Base-by-base conservation (phyloP, 2,888 invertebrate genomes). In the Volucella inanis region DNA sequence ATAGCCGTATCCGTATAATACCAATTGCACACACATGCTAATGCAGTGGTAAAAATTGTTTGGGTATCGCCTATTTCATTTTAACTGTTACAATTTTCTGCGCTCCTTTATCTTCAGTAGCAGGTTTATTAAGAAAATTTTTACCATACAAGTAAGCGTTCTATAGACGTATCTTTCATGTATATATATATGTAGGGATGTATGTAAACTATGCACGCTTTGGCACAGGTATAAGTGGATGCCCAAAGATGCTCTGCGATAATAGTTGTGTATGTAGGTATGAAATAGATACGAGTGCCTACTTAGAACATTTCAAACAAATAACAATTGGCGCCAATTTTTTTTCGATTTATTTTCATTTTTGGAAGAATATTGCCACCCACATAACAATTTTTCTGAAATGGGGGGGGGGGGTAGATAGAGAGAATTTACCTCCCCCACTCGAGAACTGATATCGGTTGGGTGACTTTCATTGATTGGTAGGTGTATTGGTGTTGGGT, bases 381-480 rank as follows among this genome's bases (percentile, higher is more conserved):
- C 31, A 14, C 54, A 10, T n/a, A n/a, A n/a, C 54, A 43, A 0
- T 15, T 14, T 22, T 14, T 0, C n/a, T 14, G 10, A 3, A 31
- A 14, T 9, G 18, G 18, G 8, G 38, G 31, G 31, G 31, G 31
- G 22, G 22, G 22, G 22, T 1, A 4, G 22, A 3, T 1, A 3
- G 22, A 4, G 54, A 9, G 39, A 49, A 64, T 49, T 67, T 31
- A 55, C 68, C 71, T 45, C 55, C 72, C 72, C 78, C 72, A 65
- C 62, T 65, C 47, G 31, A 31, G 31, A 31, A 31, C 31, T 31
- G 31, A 31, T 31, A 31, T 14, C 39, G 6, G 11, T 6, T 12
- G 57, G 45, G 43, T 65, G 57, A 71, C 59, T 70, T 65, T 43
- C 70, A 83, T 72, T 78, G 82, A 83, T 83, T 83, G 82, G 82